A percentile compares a stretch with the other conserved stretches of the same genome.
Conservation (phyloP, 2,113 vertebrate genomes). For the Eclectus roratus region DNA sequence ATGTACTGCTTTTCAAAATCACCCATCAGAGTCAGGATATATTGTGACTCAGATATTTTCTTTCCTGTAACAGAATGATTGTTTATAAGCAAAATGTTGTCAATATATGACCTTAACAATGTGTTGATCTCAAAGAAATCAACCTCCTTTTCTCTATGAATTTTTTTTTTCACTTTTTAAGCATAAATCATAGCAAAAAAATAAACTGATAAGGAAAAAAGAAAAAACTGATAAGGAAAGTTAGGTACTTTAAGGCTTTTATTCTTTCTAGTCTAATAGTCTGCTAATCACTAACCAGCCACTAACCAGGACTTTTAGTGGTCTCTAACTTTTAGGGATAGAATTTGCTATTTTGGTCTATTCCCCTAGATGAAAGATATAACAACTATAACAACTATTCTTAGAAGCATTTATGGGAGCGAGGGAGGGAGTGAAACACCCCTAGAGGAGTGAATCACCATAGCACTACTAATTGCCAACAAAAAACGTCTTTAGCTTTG, state of each 20-base stretch:
- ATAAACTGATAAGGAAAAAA: neutral
- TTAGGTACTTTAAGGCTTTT: neutral
- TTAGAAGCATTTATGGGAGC: slow-evolving; percentile 56
- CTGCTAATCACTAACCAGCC: neutral
- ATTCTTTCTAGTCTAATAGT: neutral
- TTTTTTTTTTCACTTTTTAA: neutral
- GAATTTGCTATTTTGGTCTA: slow-evolving; percentile 7
- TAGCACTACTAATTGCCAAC: slow-evolving; percentile 23
- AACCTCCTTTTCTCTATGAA: neutral
- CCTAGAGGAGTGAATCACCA: slow-evolving; percentile 58
- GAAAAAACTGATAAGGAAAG: neutral
- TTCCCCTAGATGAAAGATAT: slow-evolving; percentile 24
- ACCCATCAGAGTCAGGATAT: neutral
- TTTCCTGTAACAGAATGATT: neutral
- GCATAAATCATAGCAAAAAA: neutral
- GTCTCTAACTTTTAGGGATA: neutral
- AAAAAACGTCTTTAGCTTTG: neutral
- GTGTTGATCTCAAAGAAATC: neutral
- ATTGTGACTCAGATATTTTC: neutral
- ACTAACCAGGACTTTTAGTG: neutral
- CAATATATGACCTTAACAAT: neutral
- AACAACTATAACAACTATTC: slow-evolving; percentile 50
- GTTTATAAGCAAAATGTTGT: neutral
- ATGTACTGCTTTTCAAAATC: neutral
- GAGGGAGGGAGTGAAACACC: neutral